Evolutionary conservation across 1,140 invertebrate genomes (phyloP), one percentile per base, ranked within the genome.

Genomic region (Drosophila ambigua): DNA sequence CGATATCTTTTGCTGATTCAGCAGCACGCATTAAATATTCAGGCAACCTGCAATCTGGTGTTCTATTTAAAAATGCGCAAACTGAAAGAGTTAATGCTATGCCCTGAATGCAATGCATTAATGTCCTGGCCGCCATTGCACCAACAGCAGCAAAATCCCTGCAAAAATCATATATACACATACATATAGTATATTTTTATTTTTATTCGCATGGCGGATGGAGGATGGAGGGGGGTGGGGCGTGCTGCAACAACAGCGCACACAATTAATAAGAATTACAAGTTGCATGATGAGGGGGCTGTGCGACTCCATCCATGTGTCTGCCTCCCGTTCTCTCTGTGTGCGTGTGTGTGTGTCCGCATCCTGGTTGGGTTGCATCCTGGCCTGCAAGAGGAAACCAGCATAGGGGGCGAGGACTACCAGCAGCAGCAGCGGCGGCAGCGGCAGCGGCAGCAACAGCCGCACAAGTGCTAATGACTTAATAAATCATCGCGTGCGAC

Each of bases 221-320:
- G n/a, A n/a, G n/a, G n/a, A n/a, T n/a, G n/a, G n/a, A n/a, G 35
- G 24, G 35, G 11, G 31, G 26, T 11, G 50, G 52, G 3, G 35
- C 9, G 39, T 31, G 5, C 16, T 51, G 57, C 44, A 49, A 41
- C 58, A 44, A 46, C 53, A 68, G 55, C 77, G 76, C 71, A 85
- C 76, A 88, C 83, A 89, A 91, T 91, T 91, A 91, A 91, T 91
- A 91, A 91, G 89, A 91, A 91, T 91, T 91, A 91, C 89, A 90
- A 90, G 89, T 87, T 80, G 79, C 87, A 79, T 71, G 74, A 43
- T n/a, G 26, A 20, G 50, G 63, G 28, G 63, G 66, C 8, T 41
- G 39, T 16, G 11, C 4, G 11, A 7, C 15, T 46, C 26, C 8
- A 8, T 26, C n/a, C 57, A 23, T 28, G 11, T 15, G 39, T 11